phyloP scores from a whole-genome alignment of 2,888 invertebrate species.

The Drosophila gaucha region DNA sequence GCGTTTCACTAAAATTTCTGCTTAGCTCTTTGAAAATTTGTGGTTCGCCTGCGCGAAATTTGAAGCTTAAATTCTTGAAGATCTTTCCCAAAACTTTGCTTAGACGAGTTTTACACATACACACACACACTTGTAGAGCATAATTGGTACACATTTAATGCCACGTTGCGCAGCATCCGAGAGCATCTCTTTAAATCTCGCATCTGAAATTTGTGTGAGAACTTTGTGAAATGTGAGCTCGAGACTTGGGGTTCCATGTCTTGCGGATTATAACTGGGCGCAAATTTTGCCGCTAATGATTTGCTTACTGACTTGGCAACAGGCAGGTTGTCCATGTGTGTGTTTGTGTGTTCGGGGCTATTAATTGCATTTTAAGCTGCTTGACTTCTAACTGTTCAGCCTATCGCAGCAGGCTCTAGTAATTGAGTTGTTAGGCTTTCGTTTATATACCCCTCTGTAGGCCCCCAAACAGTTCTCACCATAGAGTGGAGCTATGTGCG shows the following conservation, averaged over 20 bases:
- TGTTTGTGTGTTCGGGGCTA: conserved; percentile 29
- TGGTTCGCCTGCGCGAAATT: conserved; percentile 61
- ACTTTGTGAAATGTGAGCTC: conserved; percentile 49
- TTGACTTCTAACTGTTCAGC: conserved; percentile 21
- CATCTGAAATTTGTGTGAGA: conserved; percentile 73
- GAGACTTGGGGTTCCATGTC: conserved; percentile 11
- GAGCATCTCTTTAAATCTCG: conserved; percentile 37
- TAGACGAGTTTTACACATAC: conserved; percentile 24
- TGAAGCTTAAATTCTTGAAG: conserved; percentile 68
- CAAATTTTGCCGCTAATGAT: conserved; percentile 70
- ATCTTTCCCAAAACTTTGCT: conserved; percentile 45
- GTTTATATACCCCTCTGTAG: conserved; percentile 6
- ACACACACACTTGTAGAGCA: conserved; percentile 18
- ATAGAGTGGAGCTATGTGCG: conserved; percentile 23
- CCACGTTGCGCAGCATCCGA: conserved; percentile 51
- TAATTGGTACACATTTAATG: conserved; percentile 74
- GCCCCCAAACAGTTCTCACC: conserved; percentile 2
- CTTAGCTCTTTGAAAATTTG: conserved; percentile 64
- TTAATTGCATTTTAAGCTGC: conserved; percentile 63
- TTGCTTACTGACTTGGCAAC: conserved; percentile 73
- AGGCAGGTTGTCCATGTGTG: conserved; percentile 12
- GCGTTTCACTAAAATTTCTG: conserved; percentile 62
- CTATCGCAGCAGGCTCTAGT: conserved; percentile 50
- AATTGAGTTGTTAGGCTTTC: conserved; percentile 65
- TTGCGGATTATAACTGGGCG: conserved; percentile 70